Conservation (phyloP, 2,797 vertebrate genomes). For the Champsocephalus esox region DNA sequence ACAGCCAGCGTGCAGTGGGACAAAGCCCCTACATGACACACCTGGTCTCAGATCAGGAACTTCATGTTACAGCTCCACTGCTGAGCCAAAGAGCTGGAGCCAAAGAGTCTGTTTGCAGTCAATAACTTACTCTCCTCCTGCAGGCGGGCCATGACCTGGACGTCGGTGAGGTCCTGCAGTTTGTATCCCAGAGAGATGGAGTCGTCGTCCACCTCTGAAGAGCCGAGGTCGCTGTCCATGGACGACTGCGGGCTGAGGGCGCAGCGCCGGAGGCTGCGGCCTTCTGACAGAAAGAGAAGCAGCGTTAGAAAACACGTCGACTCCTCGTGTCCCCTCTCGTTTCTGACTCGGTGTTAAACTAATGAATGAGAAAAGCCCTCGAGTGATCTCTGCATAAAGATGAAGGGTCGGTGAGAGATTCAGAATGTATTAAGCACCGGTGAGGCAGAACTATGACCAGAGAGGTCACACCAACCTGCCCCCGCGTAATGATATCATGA, state of each 20-base stretch:
- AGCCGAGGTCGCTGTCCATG: conserved; percentile 88
- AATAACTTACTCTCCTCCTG: conserved; percentile 95
- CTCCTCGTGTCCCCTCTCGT: not conserved
- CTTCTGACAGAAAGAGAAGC: conserved; percentile 30
- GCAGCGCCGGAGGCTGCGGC: conserved; percentile 72
- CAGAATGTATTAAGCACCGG: conserved; percentile 34
- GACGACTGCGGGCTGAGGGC: conserved; percentile 89
- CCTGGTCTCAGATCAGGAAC: too few relatives aligned
- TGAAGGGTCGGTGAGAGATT: conserved; percentile 34
- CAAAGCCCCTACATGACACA: too few relatives aligned
- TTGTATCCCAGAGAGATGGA: conserved; percentile 94
- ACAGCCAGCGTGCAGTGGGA: not conserved
- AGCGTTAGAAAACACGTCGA: not conserved
- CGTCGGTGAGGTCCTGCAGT: conserved; percentile 94
- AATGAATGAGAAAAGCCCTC: conserved; percentile 26
- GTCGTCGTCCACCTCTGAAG: conserved; percentile 88
- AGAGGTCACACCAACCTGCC: conserved; percentile 37
- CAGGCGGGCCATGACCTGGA: conserved; percentile 97
- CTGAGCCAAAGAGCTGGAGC: not conserved
- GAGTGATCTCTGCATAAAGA: conserved; percentile 27
- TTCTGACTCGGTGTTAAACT: not conserved
- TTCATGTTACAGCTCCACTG: too few relatives aligned
- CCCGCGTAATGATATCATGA: conserved; percentile 16
- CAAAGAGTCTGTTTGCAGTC: not conserved
- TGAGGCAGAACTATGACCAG: conserved; percentile 30